Conservation (phyloP, 2,113 vertebrate species). For the Callospermophilus lateralis region DNA sequence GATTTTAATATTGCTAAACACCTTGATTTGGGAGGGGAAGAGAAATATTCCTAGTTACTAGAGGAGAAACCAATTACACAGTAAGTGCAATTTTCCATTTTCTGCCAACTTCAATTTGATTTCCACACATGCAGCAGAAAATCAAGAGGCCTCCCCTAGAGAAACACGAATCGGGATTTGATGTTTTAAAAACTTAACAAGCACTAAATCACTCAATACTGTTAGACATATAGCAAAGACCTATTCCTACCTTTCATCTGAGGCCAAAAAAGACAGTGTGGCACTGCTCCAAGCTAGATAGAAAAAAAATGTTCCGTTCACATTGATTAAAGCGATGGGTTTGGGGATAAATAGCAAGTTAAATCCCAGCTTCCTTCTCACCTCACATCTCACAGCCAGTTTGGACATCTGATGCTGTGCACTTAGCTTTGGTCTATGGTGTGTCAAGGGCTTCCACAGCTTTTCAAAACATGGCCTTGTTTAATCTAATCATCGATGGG, state of each 20-base stretch:
- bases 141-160: not conserved
- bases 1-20: not conserved
- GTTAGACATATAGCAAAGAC: not conserved
- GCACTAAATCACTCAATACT: not conserved
- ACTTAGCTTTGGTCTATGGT: constrained; percentile 51
- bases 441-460: constrained; percentile 65
- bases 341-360: constrained; percentile 34
- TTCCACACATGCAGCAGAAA: not conserved
- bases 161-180: constrained; percentile 25
- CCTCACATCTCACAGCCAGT: constrained; percentile 29
- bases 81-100: not conserved
- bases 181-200: constrained; percentile 18
- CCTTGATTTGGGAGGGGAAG: not conserved
- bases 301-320: not conserved
- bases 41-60: not conserved
- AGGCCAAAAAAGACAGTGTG: constrained; percentile 42
- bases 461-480: constrained; percentile 79
- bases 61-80: not conserved
- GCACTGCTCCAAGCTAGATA: not conserved
- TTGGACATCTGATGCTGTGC: constrained; percentile 57
- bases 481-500: constrained; percentile 77
- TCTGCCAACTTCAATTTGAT: not conserved
- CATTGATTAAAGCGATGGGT: constrained; percentile 55
- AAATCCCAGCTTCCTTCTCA: constrained; percentile 68
- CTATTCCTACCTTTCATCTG: constrained; percentile 13